Evolutionary conservation across 2,113 vertebrate species (phyloP).

Genomic region (Pygoscelis adeliae): DNA sequence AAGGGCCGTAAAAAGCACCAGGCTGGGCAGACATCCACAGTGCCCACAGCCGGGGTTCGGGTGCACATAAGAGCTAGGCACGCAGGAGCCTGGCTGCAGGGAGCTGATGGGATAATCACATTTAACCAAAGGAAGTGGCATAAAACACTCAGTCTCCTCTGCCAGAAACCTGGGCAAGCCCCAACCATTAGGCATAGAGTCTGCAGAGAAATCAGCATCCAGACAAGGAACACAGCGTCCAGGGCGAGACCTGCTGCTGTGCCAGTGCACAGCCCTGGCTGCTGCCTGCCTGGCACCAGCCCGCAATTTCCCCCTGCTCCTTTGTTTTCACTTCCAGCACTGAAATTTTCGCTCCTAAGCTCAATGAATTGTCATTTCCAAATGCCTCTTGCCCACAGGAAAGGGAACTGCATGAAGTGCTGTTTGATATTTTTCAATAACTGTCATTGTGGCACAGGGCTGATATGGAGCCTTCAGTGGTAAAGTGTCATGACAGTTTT

Average conservation of each 20-base stretch:
- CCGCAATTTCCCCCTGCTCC: not conserved
- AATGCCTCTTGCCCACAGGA: not conserved
- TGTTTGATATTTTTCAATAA: not conserved
- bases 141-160: not conserved
- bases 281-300: not conserved
- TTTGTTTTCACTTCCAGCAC: not conserved
- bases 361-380: slow-evolving; percentile 1
- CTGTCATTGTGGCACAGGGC: not conserved
- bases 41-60: not conserved
- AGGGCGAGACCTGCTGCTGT: not conserved
- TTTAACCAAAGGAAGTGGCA: not conserved
- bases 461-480: not conserved
- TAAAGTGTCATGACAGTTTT: not conserved
- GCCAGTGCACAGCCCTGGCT: not conserved
- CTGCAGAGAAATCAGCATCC: not conserved
- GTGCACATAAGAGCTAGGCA: not conserved
- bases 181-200: not conserved
- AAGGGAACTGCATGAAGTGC: not conserved
- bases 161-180: not conserved
- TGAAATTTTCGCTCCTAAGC: not conserved
- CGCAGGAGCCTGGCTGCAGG: not conserved
- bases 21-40: not conserved
- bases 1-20: not conserved
- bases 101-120: not conserved
- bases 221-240: not conserved